A percentile compares a stretch with the other conserved stretches of the same genome.
Conservation (phyloP, 2,113 vertebrate genomes). For the Carassius carassius region DNA sequence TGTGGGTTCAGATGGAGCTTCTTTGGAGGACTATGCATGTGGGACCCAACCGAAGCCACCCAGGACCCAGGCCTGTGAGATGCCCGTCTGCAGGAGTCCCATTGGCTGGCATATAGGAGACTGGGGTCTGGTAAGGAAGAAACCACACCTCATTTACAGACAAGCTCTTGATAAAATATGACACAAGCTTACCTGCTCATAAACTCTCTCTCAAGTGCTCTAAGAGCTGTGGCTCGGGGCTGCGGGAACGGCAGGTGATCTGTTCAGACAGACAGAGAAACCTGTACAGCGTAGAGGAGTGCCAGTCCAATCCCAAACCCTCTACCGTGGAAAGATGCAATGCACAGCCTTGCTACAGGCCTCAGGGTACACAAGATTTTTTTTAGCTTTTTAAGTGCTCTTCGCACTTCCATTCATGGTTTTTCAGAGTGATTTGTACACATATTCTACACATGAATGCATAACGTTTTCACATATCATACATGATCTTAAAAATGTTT, state of each 20-base stretch:
- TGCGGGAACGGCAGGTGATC: constrained; percentile 86
- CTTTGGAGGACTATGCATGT: constrained; percentile 77
- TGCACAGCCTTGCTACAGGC: constrained; percentile 82
- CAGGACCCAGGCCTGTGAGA: constrained; percentile 74
- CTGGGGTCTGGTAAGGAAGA: constrained; percentile 83
- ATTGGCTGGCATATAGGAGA: constrained; percentile 84
- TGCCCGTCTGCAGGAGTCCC: constrained; percentile 70
- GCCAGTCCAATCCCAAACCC: constrained; percentile 75
- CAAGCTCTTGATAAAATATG: not conserved
- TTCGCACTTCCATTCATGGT: not conserved
- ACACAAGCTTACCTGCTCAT: not conserved
- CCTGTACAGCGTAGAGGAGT: constrained; percentile 76
- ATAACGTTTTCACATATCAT: not conserved
- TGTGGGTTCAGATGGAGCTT: constrained; percentile 68
- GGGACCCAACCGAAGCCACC: constrained; percentile 72
- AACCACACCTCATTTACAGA: not conserved
- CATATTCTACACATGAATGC: not conserved
- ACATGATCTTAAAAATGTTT: not conserved
- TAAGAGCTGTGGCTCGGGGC: constrained; percentile 84
- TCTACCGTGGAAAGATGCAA: constrained; percentile 83
- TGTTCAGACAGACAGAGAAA: constrained; percentile 81
- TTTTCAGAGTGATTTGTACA: not conserved
- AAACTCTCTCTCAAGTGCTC: constrained; percentile 80
- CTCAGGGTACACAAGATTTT: constrained; percentile 77
- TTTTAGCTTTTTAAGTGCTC: not conserved